phyloP scores from a whole-genome alignment of 2,113 vertebrate species.

The Macrotis lagotis region DNA sequence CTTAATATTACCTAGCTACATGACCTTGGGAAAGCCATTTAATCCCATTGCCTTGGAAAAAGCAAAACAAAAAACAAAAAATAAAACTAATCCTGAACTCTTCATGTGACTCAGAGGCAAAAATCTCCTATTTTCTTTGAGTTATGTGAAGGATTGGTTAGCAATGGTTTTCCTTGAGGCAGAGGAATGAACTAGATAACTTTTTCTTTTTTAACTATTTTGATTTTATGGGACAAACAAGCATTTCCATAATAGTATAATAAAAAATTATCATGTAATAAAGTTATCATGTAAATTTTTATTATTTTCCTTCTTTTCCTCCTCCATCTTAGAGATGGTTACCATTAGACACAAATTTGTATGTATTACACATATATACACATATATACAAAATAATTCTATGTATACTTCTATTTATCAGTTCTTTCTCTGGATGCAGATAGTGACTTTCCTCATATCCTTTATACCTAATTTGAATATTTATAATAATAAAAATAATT shows the following conservation, averaged over 20 bases:
- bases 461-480: neutral
- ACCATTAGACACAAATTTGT: neutral
- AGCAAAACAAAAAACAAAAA: too few species aligned
- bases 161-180: neutral
- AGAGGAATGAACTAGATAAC: neutral
- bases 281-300: neutral
- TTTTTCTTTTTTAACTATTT: neutral
- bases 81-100: too few species aligned
- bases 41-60: too few species aligned
- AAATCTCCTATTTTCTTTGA: neutral
- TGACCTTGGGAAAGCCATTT: too few species aligned
- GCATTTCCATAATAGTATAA: neutral
- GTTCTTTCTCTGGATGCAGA: neutral
- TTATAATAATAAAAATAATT: neutral
- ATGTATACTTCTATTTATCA: neutral
- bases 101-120: neutral
- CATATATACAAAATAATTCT: neutral
- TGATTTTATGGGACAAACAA: neutral
- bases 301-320: neutral
- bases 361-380: too few species aligned
- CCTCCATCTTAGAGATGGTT: neutral
- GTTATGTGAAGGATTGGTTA: neutral
- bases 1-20: too few species aligned
- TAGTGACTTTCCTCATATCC: neutral
- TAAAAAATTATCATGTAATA: neutral